Base-by-base conservation (phyloP, 2,113 vertebrate species). In the Perca flavescens region DNA sequence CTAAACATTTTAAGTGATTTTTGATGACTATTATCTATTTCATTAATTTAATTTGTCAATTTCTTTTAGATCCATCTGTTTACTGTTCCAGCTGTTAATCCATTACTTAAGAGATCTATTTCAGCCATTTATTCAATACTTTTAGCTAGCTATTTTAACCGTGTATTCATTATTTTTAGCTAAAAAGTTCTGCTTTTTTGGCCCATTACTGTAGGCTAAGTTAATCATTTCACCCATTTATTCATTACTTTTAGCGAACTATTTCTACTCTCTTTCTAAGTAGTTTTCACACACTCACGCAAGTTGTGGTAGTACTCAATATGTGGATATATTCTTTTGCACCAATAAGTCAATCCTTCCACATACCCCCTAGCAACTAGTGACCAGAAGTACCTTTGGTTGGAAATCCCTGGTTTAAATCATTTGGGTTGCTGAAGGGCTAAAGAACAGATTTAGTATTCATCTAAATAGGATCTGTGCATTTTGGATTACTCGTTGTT, bases 391-490 rank as follows among this genome's bases (percentile, higher is more conserved):
- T 9, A 40, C 36, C 52, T 3, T 5, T 46, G 16, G 36, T 63
- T 43, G 15, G 52, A 14, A 67, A 21, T 65, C 65, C 63, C 3
- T 74, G 11, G 36, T 72, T 47, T 52, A 49, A 40, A 34, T 56
- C 8, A 28, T 73, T 5, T 10, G 9, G 0, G 5, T 67, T 68
- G 28, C 58, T 71, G 3, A 57, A 58, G 25, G 7, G 22, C 15
- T 60, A 7, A 49, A 28, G 15, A 50, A 34, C 31, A 63, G 8
- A 77, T 57, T 56, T 53, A 5, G 4, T 56, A 36, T 61, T 71
- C 47, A 21, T 11, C 6, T 22, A 72, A 64, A 54, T 67, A 16
- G 46, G 47, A 67, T 75, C 22, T 25, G 25, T 80, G 12, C 46
- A 4, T 67, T 40, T 68, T 70, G 14, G 25, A 40, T 36, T 65